phyloP scores from a whole-genome alignment of 2,888 invertebrate genomes.

The Ectemnius cavifrons region DNA sequence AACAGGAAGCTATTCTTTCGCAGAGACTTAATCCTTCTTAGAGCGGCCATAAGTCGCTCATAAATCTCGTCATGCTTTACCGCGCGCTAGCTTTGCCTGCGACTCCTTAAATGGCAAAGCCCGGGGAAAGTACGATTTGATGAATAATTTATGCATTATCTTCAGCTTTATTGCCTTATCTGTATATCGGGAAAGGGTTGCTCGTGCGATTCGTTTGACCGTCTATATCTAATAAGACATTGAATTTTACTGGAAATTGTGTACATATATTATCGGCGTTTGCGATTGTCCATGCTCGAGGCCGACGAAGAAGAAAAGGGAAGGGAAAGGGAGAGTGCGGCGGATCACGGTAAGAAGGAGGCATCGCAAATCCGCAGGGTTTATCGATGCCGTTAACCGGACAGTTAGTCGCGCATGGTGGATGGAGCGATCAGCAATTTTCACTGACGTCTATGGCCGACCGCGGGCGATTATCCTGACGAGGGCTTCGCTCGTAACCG shows the following conservation, averaged over 20 bases:
- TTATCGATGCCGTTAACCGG: slow-evolving; percentile 29
- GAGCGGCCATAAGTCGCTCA: slow-evolving; percentile 42
- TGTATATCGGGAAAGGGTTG: background rate
- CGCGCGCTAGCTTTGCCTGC: background rate
- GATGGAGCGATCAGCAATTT: slow-evolving; percentile 42
- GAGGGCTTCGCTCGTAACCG: too few relatives aligned
- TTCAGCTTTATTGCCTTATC: slow-evolving; percentile 13
- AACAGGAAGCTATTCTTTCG: slow-evolving; percentile 40
- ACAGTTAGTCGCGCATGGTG: slow-evolving; percentile 42
- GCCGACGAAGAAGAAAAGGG: too few relatives aligned
- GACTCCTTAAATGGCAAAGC: slow-evolving; percentile 15
- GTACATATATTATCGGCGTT: background rate
- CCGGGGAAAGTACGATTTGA: slow-evolving; percentile 2
- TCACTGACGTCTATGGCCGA: slow-evolving; percentile 33
- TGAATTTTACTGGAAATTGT: background rate
- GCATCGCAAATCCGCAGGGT: slow-evolving; percentile 23
- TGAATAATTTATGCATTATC: slow-evolving; percentile 6
- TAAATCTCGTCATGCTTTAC: slow-evolving; percentile 46
- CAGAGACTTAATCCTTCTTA: slow-evolving; percentile 50
- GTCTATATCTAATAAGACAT: background rate
- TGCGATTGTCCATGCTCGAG: background rate
- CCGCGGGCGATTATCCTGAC: too few relatives aligned
- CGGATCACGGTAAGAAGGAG: slow-evolving; percentile 8
- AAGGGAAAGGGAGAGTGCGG: too few relatives aligned
- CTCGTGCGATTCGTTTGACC: background rate